Percentiles rank a stretch among this genome's conserved stretches.
Evolutionary conservation across 2,797 vertebrate species (phyloP).

Genomic region (Chelon labrosus): DNA sequence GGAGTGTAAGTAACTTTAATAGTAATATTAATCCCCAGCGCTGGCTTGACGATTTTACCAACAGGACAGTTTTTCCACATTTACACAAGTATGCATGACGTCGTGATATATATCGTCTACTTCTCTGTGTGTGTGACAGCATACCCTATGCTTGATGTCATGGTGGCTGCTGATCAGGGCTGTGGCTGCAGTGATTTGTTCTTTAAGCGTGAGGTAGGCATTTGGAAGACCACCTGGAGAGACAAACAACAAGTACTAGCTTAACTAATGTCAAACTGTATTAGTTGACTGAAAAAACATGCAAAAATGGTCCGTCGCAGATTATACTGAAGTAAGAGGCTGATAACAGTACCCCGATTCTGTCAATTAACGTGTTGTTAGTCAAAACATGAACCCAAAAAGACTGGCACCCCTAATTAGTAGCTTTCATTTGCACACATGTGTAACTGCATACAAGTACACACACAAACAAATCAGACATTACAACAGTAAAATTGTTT

Average conservation of each 20-base stretch:
- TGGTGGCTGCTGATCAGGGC: constrained; percentile 94
- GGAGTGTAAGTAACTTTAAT: no score
- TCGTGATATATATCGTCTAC: background rate
- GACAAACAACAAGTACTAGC: constrained; percentile 20
- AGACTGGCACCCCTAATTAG: background rate
- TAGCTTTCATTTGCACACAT: background rate
- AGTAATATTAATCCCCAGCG: no score
- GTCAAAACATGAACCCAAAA: background rate
- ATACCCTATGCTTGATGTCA: constrained; percentile 98
- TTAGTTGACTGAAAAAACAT: constrained; percentile 11
- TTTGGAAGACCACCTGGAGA: constrained; percentile 90
- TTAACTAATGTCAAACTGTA: constrained; percentile 2
- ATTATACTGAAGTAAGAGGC: background rate
- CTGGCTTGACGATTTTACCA: background rate
- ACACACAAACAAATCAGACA: constrained; percentile 1
- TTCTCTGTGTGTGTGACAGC: constrained; percentile 6
- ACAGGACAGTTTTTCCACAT: background rate
- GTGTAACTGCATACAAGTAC: background rate
- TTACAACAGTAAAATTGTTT: background rate
- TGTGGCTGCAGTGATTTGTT: constrained; percentile 92
- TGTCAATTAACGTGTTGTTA: background rate
- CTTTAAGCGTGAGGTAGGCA: constrained; percentile 98
- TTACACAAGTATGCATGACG: background rate
- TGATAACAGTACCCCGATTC: background rate
- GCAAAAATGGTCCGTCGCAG: background rate